These are phyloP conservation scores for Tipula vernalis DNA, from an alignment of 2,888 invertebrate genomes.

Conservation along the genomic window DNA sequence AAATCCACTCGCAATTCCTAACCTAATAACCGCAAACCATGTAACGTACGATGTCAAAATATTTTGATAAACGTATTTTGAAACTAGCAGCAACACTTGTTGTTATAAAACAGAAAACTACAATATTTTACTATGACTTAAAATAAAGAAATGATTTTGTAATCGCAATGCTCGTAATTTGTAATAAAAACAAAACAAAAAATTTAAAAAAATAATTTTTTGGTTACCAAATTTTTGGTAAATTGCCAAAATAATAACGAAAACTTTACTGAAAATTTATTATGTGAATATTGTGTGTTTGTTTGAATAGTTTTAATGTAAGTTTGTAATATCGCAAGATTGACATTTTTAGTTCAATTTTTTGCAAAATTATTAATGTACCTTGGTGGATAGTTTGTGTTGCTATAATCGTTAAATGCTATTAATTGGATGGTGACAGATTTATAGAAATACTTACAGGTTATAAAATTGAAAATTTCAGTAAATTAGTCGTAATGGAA, in stretches of 20 bases:
- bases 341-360: too few species aligned
- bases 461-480: too few species aligned
- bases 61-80: neutral
- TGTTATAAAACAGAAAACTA: neutral
- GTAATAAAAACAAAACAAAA: neutral
- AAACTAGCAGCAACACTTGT: neutral
- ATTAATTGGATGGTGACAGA: too few species aligned
- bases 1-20: neutral
- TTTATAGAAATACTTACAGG: too few species aligned
- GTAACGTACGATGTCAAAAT: neutral
- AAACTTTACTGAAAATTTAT: neutral
- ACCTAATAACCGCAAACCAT: neutral
- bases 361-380: too few species aligned
- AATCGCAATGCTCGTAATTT: neutral
- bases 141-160: neutral
- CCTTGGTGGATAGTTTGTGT: too few species aligned
- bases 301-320: too few species aligned
- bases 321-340: too few species aligned
- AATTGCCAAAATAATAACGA: neutral
- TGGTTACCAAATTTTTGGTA: neutral
- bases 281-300: neutral
- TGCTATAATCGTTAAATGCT: too few species aligned
- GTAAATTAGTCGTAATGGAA: too few species aligned
- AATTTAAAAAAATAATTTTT: neutral
- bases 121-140: neutral